Evolutionary conservation across 2,797 vertebrate species (phyloP).

Genomic region (Pangasius djambal): DNA sequence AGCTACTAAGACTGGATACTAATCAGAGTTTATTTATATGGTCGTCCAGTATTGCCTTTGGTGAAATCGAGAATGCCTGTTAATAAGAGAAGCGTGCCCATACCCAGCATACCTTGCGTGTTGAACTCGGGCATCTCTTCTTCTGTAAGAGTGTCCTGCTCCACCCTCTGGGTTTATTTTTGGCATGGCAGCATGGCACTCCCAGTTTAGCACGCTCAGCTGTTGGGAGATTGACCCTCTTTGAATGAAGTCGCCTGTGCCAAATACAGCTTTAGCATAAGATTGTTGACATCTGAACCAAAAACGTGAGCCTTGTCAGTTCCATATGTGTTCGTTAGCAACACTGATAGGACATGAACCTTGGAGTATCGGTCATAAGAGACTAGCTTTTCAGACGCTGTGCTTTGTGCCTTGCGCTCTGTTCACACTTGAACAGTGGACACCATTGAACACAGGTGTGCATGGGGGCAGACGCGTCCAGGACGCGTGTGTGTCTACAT

Average conservation of each 20-base stretch:
- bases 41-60: neutral
- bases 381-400: neutral
- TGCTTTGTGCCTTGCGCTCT: neutral
- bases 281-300: neutral
- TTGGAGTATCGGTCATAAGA: neutral
- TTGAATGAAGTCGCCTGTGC: slow-evolving; percentile 21
- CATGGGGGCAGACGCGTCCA: neutral
- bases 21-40: neutral
- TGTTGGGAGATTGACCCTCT: slow-evolving; percentile 35
- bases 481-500: neutral
- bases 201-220: slow-evolving; percentile 46
- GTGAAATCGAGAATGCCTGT: neutral
- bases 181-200: slow-evolving; percentile 30
- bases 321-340: neutral
- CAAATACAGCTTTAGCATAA: slow-evolving; percentile 6
- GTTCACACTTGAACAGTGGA: neutral
- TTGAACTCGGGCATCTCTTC: slow-evolving; percentile 68
- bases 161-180: slow-evolving; percentile 51
- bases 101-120: neutral
- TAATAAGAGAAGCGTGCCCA: neutral
- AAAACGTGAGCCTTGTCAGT: neutral
- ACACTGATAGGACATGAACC: neutral
- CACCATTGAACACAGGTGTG: neutral
- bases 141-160: slow-evolving; percentile 8
- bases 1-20: neutral